Conservation (phyloP, 2,797 vertebrate genomes). For the Megaceryle alcyon region DNA sequence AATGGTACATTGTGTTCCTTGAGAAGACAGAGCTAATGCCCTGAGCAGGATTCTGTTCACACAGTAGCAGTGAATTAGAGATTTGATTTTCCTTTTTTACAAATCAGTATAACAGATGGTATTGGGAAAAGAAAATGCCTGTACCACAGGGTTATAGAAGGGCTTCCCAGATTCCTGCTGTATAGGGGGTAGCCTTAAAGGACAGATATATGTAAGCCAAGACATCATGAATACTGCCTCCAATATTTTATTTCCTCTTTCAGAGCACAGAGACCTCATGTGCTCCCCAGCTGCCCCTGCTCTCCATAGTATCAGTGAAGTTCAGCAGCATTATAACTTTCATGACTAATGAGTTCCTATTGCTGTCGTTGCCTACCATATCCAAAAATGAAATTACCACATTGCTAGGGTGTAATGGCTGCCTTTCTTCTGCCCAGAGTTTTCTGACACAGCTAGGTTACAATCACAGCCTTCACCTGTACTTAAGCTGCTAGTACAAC, state of each 20-base stretch:
- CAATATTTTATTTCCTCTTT: not conserved
- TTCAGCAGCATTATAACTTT: not conserved
- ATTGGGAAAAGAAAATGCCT: slow-evolving; percentile 16
- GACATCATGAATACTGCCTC: slow-evolving; percentile 39
- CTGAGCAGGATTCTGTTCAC: slow-evolving; percentile 26
- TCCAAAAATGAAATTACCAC: not conserved
- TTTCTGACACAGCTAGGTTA: not conserved
- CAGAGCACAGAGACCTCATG: not conserved
- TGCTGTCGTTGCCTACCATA: not conserved
- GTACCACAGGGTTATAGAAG: not conserved
- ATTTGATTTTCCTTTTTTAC: slow-evolving; percentile 40
- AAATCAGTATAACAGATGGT: slow-evolving; percentile 54
- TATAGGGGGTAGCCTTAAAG: not conserved
- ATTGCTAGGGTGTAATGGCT: not conserved
- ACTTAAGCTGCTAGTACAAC: not conserved
- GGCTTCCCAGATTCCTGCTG: not conserved
- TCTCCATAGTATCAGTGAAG: not conserved
- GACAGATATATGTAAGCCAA: not conserved
- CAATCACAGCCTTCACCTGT: not conserved
- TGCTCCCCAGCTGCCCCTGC: not conserved
- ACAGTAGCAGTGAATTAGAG: slow-evolving; percentile 24
- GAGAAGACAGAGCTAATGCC: slow-evolving; percentile 38
- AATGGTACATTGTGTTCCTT: not conserved
- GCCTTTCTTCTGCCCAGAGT: not conserved
- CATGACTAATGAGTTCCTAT: not conserved